Evolutionary conservation across 2,797 vertebrate genomes (phyloP).

Genomic region (Phoeniculus purpureus): DNA sequence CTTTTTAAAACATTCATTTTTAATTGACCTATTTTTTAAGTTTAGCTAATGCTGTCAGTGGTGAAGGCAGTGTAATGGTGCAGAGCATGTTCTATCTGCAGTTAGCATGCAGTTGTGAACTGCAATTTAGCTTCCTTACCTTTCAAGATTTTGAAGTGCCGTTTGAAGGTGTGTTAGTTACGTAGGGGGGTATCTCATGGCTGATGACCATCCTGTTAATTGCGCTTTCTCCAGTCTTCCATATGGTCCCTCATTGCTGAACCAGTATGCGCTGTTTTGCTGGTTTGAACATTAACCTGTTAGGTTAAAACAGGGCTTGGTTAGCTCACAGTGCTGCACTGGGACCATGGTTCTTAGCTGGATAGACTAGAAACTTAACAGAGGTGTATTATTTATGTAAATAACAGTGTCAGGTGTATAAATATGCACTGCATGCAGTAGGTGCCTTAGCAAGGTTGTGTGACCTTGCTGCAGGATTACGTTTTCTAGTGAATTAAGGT

Average conservation of each 20-base stretch:
- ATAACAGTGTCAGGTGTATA: not conserved
- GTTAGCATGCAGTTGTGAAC: not conserved
- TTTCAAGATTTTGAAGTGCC: not conserved
- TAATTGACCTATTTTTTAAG: not conserved
- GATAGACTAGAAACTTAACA: not conserved
- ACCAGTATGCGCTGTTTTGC: fast-evolving
- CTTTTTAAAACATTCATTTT: not conserved
- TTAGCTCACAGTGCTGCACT: not conserved
- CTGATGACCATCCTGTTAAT: not conserved
- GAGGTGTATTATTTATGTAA: not conserved
- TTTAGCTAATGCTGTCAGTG: not conserved
- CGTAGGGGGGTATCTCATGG: not conserved
- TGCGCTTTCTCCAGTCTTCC: not conserved
- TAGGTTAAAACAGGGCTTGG: not conserved
- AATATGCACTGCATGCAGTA: not conserved
- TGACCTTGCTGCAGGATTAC: slow-evolving; percentile 17
- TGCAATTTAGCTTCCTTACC: not conserved
- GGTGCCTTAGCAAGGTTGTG: not conserved
- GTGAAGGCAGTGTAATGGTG: not conserved
- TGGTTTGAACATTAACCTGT: slow-evolving; percentile 6
- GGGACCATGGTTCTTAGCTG: not conserved
- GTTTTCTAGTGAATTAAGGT: not conserved
- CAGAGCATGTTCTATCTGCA: not conserved
- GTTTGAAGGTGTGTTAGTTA: not conserved
- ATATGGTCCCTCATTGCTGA: not conserved